phyloP scores from a whole-genome alignment of 2,113 vertebrate species.

The Furnarius figulus region DNA sequence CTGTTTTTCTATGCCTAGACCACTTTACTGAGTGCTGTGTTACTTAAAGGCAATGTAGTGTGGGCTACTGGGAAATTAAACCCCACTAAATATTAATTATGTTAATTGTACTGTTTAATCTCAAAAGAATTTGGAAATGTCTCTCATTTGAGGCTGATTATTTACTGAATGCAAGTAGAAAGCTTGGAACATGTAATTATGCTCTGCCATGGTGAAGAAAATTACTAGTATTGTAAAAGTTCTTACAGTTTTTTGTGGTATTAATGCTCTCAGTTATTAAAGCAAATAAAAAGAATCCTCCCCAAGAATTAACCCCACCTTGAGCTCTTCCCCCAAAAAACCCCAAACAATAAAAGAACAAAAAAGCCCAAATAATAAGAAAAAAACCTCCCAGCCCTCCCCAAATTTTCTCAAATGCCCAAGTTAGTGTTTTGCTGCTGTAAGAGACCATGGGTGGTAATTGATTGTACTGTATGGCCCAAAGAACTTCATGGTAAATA shows the following conservation, averaged over 20 bases:
- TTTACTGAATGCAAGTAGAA: background rate
- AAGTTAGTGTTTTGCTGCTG: background rate
- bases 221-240: background rate
- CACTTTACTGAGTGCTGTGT: background rate
- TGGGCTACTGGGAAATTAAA: constrained; percentile 16
- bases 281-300: background rate
- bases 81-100: background rate
- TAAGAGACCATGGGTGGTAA: background rate
- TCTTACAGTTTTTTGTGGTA: background rate
- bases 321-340: background rate
- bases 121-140: background rate
- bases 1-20: background rate
- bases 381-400: background rate
- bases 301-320: background rate
- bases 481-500: constrained; percentile 31
- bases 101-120: background rate
- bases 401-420: background rate
- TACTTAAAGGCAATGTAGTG: background rate
- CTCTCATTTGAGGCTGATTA: background rate
- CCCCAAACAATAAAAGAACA: background rate
- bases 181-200: background rate
- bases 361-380: rapidly evolving
- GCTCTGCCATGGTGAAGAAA: background rate
- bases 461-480: background rate
- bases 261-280: background rate